Evolutionary conservation across 2,797 vertebrate species (phyloP).

Genomic region (Echeneis naucrates): DNA sequence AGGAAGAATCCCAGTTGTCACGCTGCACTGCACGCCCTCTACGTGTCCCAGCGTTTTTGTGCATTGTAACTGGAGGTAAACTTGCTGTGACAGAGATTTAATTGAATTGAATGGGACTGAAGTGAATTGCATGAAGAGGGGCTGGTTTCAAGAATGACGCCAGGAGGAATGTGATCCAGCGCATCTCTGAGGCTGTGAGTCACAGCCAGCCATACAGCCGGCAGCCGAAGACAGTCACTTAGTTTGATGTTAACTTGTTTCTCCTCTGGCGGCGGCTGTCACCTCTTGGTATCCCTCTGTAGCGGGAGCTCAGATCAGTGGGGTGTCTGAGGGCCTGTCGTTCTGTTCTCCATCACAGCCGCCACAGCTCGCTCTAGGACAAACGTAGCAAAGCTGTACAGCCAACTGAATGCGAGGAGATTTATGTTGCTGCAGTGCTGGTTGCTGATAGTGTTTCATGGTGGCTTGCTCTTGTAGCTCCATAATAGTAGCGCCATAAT

Average conservation of each 20-base stretch:
- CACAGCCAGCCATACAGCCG: slow-evolving; percentile 72
- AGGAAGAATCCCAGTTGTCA: not conserved
- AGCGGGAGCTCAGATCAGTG: slow-evolving; percentile 67
- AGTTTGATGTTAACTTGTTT: slow-evolving; percentile 81
- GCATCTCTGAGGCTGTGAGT: slow-evolving; percentile 69
- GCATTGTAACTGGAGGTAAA: slow-evolving; percentile 52
- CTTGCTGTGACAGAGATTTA: slow-evolving; percentile 69
- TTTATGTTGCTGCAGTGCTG: slow-evolving; percentile 60
- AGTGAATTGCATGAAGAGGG: slow-evolving; percentile 46
- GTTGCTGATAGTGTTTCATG: slow-evolving; percentile 49
- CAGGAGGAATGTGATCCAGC: slow-evolving; percentile 63
- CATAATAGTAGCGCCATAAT: not conserved
- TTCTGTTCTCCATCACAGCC: slow-evolving; percentile 74
- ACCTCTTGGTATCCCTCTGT: slow-evolving; percentile 70
- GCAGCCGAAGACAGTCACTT: slow-evolving; percentile 73
- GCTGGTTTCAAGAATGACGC: slow-evolving; percentile 60
- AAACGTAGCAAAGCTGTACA: slow-evolving; percentile 67
- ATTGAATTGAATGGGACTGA: slow-evolving; percentile 70
- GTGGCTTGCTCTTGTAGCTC: slow-evolving; percentile 22
- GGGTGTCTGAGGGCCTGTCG: slow-evolving; percentile 76
- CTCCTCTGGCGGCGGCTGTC: slow-evolving; percentile 77
- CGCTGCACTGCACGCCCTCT: slow-evolving; percentile 25
- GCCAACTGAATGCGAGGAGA: slow-evolving; percentile 53
- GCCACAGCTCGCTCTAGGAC: slow-evolving; percentile 64
- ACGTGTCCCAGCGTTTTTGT: slow-evolving; percentile 24